Evolutionary conservation across 2,888 invertebrate genomes (phyloP), one percentile per base, ranked within the genome.

Genomic region (Rotaria macrura): DNA sequence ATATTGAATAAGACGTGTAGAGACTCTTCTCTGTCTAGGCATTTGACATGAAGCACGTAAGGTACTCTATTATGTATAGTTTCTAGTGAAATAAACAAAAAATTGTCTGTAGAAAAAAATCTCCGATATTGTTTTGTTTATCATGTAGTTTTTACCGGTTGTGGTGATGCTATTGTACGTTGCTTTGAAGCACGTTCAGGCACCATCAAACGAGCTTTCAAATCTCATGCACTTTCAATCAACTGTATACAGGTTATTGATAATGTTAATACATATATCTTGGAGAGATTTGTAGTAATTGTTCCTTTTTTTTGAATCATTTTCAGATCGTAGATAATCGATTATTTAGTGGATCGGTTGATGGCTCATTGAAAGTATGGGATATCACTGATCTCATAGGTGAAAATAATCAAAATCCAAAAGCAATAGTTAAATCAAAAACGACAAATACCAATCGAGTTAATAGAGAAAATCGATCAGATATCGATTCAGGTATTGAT

Each of bases 121-220:
- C n/a, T n/a, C n/a, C n/a, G n/a, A n/a, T n/a, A n/a, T n/a, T n/a
- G n/a, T n/a, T n/a, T n/a, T n/a, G n/a, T n/a, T n/a, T n/a, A n/a
- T n/a, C n/a, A 43, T 89, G 25, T 89, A 91, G 91, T 92, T 54
- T 92, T 89, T 87, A 91, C 92, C 40, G 91, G 91, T 7, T 90
- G 91, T 85, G 91, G 92, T 0, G 92, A 92, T 87, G 89, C 90
- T 5, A 87, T 89, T 3, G 89, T 89, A 0, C 87, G 91, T 85
- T 89, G 90, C 84, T 92, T 89, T 88, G 91, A 92, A 87, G 89
- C 91, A 25, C 91, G 92, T 88, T 91, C 91, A 5, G 92, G 90
- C n/a, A 88, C 89, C 34, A 87, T 91, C 25, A 89, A 89, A 87
- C 88, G 91, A 84, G 88, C 88, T 4, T 91, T 90, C 88, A 87